These are phyloP conservation scores for Thecocarcelia acutangulata DNA, from an alignment of 2,888 invertebrate species.

Conservation along the genomic window DNA sequence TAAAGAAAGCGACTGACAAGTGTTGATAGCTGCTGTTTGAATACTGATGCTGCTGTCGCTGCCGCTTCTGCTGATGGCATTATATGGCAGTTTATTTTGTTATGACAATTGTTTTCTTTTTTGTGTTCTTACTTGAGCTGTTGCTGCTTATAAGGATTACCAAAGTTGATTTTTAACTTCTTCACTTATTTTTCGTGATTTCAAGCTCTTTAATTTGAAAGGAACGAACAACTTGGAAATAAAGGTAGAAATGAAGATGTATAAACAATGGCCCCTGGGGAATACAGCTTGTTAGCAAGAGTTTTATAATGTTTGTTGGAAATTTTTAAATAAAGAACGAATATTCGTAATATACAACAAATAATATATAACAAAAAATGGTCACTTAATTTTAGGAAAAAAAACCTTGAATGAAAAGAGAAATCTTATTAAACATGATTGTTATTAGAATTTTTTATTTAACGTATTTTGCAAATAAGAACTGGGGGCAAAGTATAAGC, in stretches of 20 bases:
- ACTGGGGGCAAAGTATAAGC: too few species aligned
- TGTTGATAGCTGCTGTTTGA: slow-evolving; percentile 29
- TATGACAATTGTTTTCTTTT: slow-evolving; percentile 64
- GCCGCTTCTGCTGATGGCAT: slow-evolving; percentile 27
- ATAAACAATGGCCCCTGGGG: slow-evolving; percentile 55
- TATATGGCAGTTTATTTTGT: slow-evolving; percentile 45
- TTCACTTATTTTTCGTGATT: slow-evolving; percentile 2
- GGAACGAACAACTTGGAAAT: not conserved
- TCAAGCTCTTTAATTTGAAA: slow-evolving; percentile 4
- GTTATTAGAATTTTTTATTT: slow-evolving; percentile 31
- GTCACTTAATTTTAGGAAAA: slow-evolving; percentile 21
- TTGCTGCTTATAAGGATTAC: slow-evolving; percentile 59
- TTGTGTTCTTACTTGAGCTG: slow-evolving; percentile 33
- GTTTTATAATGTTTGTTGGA: slow-evolving; percentile 32
- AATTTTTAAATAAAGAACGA: slow-evolving; percentile 1
- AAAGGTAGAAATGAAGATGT: slow-evolving; percentile 31
- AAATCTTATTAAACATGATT: slow-evolving; percentile 56
- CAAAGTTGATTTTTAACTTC: slow-evolving; percentile 46
- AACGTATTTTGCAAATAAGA: too few species aligned
- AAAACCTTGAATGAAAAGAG: not conserved
- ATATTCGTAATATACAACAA: slow-evolving; percentile 9
- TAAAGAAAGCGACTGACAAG: slow-evolving; percentile 7
- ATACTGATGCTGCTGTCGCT: not conserved
- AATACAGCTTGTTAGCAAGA: slow-evolving; percentile 51
- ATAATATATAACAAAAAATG: slow-evolving; percentile 13